Conservation (phyloP, 2,113 vertebrate species). For the Myiopsitta monachus region DNA sequence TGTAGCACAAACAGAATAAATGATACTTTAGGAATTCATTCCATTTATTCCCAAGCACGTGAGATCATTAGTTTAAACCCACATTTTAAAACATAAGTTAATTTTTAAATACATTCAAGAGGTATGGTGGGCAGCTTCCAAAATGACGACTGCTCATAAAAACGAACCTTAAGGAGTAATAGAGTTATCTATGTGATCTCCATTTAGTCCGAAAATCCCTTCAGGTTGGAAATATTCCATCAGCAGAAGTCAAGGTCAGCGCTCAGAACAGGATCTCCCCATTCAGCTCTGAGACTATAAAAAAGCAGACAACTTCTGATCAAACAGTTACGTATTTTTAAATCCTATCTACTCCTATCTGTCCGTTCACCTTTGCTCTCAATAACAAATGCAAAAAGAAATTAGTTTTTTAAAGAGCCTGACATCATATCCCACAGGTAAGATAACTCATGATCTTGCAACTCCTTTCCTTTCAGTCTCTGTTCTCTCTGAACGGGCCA, state of each 20-base stretch:
- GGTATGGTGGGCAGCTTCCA: neutral
- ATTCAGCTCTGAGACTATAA: neutral
- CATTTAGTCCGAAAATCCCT: neutral
- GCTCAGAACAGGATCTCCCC: neutral
- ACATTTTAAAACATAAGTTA: neutral
- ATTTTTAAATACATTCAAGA: neutral
- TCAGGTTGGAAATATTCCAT: neutral
- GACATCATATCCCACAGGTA: neutral
- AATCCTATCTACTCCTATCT: neutral
- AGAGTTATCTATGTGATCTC: neutral
- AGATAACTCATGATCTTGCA: neutral
- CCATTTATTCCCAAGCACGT: neutral
- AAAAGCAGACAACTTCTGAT: neutral
- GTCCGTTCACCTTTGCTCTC: neutral
- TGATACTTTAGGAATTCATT: rapidly evolving
- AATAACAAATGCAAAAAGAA: neutral
- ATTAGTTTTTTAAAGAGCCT: neutral
- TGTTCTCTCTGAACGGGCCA: neutral
- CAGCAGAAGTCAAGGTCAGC: neutral
- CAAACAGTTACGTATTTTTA: neutral
- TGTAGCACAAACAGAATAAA: neutral
- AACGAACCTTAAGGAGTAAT: neutral
- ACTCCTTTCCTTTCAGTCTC: neutral
- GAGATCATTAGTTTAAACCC: neutral
- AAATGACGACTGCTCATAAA: neutral